A percentile compares a stretch with the other conserved stretches of the same genome.
phyloP scores from a whole-genome alignment of 2,888 invertebrate genomes.

The Papilio gigon region DNA sequence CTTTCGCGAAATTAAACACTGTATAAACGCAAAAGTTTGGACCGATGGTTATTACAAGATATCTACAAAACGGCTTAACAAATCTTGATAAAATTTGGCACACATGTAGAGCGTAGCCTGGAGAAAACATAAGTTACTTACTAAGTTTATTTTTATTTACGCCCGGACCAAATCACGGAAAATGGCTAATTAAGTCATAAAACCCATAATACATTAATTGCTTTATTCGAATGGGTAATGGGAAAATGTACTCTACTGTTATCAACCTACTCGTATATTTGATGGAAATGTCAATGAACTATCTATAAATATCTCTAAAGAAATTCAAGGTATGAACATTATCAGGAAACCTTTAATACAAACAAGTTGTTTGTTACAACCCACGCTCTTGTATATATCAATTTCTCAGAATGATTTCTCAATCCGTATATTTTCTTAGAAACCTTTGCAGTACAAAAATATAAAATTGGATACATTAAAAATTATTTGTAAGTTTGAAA shows the following conservation, averaged over 20 bases:
- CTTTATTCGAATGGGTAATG: neutral
- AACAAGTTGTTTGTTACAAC: neutral
- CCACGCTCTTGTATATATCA: neutral
- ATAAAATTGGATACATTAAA: slow-evolving; percentile 46
- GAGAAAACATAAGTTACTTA: no score
- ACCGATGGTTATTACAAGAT: no score
- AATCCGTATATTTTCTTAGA: neutral
- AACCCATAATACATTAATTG: neutral
- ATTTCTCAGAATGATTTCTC: neutral
- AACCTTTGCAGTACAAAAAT: slow-evolving; percentile 40
- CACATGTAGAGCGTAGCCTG: no score
- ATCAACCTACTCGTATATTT: neutral
- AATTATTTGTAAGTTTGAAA: slow-evolving; percentile 62
- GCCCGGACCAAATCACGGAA: no score
- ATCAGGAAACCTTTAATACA: neutral
- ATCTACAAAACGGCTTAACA: no score
- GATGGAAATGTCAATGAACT: neutral
- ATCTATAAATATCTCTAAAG: neutral
- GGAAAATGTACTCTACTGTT: no score
- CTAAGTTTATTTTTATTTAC: no score
- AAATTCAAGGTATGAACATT: neutral
- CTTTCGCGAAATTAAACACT: neutral
- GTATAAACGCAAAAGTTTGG: no score
- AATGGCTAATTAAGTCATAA: neutral
- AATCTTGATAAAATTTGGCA: no score